Evolutionary conservation across 2,888 invertebrate species (phyloP).

Genomic region (Spicauda simplicius): DNA sequence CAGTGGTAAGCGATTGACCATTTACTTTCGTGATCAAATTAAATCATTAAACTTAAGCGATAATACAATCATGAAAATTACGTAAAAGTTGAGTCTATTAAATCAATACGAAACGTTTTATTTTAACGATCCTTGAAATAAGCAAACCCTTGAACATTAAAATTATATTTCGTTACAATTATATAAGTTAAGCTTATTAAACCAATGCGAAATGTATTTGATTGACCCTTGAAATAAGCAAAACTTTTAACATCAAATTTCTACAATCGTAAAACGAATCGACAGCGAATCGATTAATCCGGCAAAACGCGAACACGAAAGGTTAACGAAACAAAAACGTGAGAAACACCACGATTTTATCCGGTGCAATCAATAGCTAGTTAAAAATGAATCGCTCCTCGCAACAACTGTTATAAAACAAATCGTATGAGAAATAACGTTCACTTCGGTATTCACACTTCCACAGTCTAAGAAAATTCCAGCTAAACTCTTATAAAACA

Average conservation of each 20-base stretch:
- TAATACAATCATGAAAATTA: no score
- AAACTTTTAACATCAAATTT: constrained; percentile 42
- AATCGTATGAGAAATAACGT: constrained; percentile 64
- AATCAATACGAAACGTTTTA: no score
- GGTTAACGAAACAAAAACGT: constrained; percentile 78
- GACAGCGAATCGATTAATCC: constrained; percentile 70
- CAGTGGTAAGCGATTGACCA: no score
- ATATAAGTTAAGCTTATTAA: background rate
- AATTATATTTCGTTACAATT: background rate
- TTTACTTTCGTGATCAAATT: no score
- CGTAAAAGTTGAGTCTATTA: no score
- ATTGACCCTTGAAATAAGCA: constrained; percentile 36
- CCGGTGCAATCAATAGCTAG: constrained; percentile 66
- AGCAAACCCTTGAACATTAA: background rate
- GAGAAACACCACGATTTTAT: constrained; percentile 73
- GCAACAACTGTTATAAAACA: constrained; percentile 70
- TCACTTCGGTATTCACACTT: constrained; percentile 47
- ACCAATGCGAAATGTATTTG: constrained; percentile 7
- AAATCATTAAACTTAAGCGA: no score
- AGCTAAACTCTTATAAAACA: constrained; percentile 45
- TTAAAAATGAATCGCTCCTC: constrained; percentile 73
- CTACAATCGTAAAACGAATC: constrained; percentile 62
- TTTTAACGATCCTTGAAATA: no score
- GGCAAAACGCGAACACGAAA: constrained; percentile 55
- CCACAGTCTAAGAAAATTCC: constrained; percentile 51